phyloP scores from a whole-genome alignment of 2,113 vertebrate species.

The Lycaon pictus region DNA sequence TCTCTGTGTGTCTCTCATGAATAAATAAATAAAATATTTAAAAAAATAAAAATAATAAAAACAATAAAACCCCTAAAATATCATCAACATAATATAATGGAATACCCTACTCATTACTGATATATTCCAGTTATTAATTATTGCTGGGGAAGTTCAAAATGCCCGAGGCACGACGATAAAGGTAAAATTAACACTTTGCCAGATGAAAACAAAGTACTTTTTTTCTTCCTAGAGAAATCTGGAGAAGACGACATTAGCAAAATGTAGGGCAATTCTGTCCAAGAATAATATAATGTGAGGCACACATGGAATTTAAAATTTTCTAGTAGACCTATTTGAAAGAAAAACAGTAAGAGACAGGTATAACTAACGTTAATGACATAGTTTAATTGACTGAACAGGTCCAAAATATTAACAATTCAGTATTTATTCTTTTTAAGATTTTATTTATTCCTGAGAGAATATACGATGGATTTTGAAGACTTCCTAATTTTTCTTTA shows the following conservation, averaged over 20 bases:
- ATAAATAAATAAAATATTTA: no score
- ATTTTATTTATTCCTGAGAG: no score
- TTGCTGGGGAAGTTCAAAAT: neutral
- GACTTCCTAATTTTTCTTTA: no score
- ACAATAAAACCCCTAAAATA: neutral
- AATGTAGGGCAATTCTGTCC: neutral
- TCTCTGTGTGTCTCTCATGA: no score
- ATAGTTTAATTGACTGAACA: neutral
- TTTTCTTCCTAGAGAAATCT: neutral
- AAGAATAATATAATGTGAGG: neutral
- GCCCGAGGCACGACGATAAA: neutral
- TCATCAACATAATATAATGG: neutral
- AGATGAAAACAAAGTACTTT: neutral
- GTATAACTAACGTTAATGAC: neutral
- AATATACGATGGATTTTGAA: no score
- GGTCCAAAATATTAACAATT: conserved; percentile 9
- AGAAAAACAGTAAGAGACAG: neutral
- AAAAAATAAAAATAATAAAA: no score
- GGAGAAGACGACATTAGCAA: neutral
- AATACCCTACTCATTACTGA: neutral
- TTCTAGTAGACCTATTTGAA: neutral
- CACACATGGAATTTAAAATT: neutral
- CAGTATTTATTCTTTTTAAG: neutral
- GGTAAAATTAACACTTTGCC: neutral
- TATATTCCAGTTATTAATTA: neutral